Evolutionary conservation across 1,140 invertebrate genomes (phyloP).

Genomic region (Kradibia gibbosae): DNA sequence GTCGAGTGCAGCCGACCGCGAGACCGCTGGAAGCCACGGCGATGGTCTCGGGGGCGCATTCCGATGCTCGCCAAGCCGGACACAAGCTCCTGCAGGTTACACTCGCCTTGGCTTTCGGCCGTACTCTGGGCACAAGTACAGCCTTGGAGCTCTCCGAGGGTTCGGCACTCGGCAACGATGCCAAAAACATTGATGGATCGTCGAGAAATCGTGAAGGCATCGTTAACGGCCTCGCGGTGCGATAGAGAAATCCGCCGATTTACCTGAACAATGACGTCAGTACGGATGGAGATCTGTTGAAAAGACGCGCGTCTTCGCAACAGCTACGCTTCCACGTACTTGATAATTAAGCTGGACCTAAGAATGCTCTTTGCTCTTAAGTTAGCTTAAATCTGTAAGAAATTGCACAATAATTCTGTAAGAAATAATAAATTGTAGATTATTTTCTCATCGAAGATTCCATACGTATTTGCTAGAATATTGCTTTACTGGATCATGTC

Average conservation of each 20-base stretch:
- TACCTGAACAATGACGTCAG: conserved; percentile 60
- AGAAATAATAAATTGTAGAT: too few species aligned
- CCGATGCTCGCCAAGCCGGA: conserved; percentile 48
- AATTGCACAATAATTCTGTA: too few species aligned
- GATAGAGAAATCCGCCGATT: conserved; percentile 58
- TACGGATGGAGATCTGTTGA: conserved; percentile 52
- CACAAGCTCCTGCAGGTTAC: conserved; percentile 55
- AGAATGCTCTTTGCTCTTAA: too few species aligned
- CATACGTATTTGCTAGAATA: too few species aligned
- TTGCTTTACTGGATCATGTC: too few species aligned
- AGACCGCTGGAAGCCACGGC: conserved; percentile 54
- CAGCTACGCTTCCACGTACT: background rate
- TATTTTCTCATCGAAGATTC: too few species aligned
- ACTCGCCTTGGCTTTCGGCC: conserved; percentile 51
- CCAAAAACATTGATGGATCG: background rate
- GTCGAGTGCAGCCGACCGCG: conserved; percentile 58
- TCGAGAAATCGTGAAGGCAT: background rate
- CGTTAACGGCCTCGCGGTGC: conserved; percentile 55
- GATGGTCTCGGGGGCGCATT: conserved; percentile 53
- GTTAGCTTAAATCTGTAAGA: too few species aligned
- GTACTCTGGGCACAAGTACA: conserved; percentile 54
- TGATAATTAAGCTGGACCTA: too few species aligned
- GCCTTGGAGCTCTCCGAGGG: background rate
- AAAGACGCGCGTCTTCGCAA: conserved; percentile 55
- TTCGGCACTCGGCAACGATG: background rate